phyloP scores from a whole-genome alignment of 2,888 invertebrate genomes.

The Mesorhabditis sp. region DNA sequence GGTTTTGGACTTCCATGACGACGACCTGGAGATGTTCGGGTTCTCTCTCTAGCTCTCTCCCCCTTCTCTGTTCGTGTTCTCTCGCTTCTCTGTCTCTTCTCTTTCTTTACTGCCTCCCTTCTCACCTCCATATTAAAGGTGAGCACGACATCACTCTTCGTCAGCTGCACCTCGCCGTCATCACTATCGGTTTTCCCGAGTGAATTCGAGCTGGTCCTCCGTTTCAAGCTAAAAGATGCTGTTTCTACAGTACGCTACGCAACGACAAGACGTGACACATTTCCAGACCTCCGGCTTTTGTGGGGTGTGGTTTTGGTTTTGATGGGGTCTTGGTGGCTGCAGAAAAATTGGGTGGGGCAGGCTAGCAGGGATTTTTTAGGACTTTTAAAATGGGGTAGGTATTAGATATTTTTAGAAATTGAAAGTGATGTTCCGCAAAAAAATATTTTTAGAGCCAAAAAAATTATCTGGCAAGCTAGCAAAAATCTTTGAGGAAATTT shows the following conservation, averaged over 20 bases:
- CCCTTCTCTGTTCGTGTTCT: not conserved
- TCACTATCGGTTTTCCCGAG: slow-evolving; percentile 76
- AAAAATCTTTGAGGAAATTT: no score
- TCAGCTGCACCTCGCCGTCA: slow-evolving; percentile 88
- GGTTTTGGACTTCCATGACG: slow-evolving; percentile 97
- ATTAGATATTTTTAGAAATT: no score
- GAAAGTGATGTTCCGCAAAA: no score
- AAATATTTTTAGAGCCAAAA: not conserved
- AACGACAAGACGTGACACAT: no score
- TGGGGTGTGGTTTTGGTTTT: no score
- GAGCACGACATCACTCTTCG: slow-evolving; percentile 83
- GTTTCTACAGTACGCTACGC: no score
- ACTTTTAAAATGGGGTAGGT: no score
- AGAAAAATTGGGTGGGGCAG: no score
- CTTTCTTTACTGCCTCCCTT: no score
- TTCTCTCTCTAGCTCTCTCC: not conserved
- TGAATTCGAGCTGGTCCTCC: slow-evolving; percentile 62
- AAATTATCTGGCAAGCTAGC: not conserved
- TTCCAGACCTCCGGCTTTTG: no score
- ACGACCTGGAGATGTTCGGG: slow-evolving; percentile 73
- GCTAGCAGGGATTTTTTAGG: no score
- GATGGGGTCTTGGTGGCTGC: no score
- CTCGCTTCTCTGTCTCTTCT: not conserved
- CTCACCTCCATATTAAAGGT: slow-evolving; percentile 78
- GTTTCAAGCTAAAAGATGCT: slow-evolving; percentile 55